Base-by-base conservation (phyloP, 1,140 invertebrate genomes). In the Pristionchus pacificus region DNA sequence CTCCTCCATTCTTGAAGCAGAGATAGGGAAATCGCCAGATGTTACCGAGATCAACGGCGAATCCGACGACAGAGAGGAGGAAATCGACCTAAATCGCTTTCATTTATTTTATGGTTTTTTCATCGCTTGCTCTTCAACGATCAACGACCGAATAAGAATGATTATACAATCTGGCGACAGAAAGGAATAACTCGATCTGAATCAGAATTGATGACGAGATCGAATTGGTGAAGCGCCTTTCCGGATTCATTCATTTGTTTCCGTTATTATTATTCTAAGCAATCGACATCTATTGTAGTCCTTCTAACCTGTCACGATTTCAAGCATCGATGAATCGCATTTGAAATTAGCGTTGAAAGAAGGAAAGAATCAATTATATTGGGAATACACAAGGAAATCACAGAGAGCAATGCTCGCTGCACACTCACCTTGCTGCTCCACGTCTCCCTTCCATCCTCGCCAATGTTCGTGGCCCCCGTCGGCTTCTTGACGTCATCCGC, bases 21-120 rank as follows among this genome's bases (percentile, higher is more conserved):
- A 87, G 77, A 75, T 88, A 88, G 10, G 87, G 87, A 79, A 88
- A 88, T 65, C 92, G 87, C 92, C 92, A 94, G 0, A 94, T 91
- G 81, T 94, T 94, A 13, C 92, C 91, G 71, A 95, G 86, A 85
- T 93, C 92, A 0, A 94, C 92, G 0, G 92, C 92, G 77, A 93
- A 93, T 1, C 92, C 92, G 75, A 94, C 92, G 69, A 94, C 92
- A 25, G 92, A 93, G 2, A 96, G 87, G 14, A 96, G 88, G 84
- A 95, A 95, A 82, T 95, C 93, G 2, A 91, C 90, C 77, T 93
- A 55, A 31, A 72, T 60, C 10, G 19, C 10, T 24, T 24, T 0
- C 13, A 66, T 30, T 14, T 57, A 29, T 1, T 1, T 2, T 15
- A 66, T 28, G 2, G 13, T n/a, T n/a, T n/a, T n/a, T n/a, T n/a